phyloP scores from a whole-genome alignment of 2,113 vertebrate species.

The Prunella himalayana region DNA sequence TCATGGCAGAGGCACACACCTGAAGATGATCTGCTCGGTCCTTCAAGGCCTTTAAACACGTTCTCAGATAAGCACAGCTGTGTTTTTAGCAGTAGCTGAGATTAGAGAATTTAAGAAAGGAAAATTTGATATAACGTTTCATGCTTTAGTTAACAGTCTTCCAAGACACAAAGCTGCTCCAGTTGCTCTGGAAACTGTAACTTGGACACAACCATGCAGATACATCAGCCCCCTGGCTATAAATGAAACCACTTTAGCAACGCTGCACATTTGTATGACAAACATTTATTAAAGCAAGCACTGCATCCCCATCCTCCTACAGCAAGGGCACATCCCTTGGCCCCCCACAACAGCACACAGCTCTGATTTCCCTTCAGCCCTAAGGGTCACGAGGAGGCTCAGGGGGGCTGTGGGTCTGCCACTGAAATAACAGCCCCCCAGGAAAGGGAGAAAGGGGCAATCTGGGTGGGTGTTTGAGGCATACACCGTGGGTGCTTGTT shows the following conservation, averaged over 20 bases:
- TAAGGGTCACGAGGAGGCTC: neutral
- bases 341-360: neutral
- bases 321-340: neutral
- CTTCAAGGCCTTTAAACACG: neutral
- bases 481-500: too few species aligned
- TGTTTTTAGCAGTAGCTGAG: neutral
- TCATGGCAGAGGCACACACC: neutral
- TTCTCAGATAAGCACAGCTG: neutral
- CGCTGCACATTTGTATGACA: neutral
- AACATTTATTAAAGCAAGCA: neutral
- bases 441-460: neutral
- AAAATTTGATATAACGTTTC: conserved; percentile 3
- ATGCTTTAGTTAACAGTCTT: conserved; percentile 8
- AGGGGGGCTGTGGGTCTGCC: neutral
- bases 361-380: neutral
- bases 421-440: fast-evolving
- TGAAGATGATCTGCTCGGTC: neutral
- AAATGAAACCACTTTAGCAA: conserved; percentile 27
- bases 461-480: too few species aligned
- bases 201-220: conserved; percentile 41
- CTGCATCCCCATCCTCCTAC: neutral
- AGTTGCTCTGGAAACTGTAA: conserved; percentile 67
- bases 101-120: neutral
- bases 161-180: conserved; percentile 42
- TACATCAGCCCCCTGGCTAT: conserved; percentile 23